Percentiles rank a stretch among this genome's conserved stretches.
Conservation (phyloP, 2,113 vertebrate genomes). For the Lasiurus cinereus region DNA sequence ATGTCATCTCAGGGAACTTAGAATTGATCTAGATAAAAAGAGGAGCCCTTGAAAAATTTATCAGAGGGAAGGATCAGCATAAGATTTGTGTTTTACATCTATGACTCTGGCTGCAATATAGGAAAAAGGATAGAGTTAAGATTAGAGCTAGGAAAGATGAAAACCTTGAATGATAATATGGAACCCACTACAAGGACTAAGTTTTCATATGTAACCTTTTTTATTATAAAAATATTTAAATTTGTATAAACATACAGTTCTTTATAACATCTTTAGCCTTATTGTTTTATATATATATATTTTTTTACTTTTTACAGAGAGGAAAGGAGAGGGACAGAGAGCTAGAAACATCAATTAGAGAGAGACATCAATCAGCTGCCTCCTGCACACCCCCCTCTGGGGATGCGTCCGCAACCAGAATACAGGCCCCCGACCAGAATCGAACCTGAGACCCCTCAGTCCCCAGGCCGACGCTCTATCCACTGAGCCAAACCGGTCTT, state of each 20-base stretch:
- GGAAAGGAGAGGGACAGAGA: too few species aligned
- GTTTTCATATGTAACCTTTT: constrained; percentile 18
- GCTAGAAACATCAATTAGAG: too few species aligned
- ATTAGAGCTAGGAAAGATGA: not conserved
- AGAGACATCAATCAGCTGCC: too few species aligned
- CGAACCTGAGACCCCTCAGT: too few species aligned
- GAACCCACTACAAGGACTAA: not conserved
- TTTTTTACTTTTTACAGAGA: too few species aligned
- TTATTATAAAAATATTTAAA: constrained; percentile 39
- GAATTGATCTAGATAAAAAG: not conserved
- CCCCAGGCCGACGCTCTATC: too few species aligned
- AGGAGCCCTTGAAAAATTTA: not conserved
- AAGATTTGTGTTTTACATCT: not conserved
- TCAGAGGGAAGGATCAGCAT: not conserved
- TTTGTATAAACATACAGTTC: not conserved
- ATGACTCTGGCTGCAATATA: not conserved
- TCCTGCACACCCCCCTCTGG: too few species aligned
- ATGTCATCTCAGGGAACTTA: not conserved
- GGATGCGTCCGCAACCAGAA: too few species aligned
- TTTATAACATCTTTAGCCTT: not conserved
- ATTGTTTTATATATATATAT: constrained; percentile 41
- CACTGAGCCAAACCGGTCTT: too few species aligned
- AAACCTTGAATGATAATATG: not conserved
- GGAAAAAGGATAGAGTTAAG: not conserved
- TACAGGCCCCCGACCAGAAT: too few species aligned